phyloP scores from a whole-genome alignment of 2,797 vertebrate genomes.

The Rhadinocentrus ornatus region DNA sequence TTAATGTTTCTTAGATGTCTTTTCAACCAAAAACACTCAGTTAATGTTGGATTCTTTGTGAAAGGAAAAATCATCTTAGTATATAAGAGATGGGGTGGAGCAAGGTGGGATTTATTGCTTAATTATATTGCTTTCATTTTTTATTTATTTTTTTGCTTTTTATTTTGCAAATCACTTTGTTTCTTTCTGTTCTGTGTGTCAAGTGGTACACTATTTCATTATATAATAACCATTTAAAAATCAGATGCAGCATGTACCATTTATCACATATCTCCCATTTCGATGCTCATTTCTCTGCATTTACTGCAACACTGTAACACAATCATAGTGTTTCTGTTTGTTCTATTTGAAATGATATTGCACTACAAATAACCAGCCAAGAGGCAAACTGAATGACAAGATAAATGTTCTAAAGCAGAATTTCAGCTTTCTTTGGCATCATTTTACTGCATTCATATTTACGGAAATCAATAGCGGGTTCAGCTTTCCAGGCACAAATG shows the following conservation, averaged over 20 bases:
- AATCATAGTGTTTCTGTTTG: not conserved
- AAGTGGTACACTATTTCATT: not conserved
- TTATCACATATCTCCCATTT: not conserved
- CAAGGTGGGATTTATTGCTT: too few species aligned
- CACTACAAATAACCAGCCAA: conserved; percentile 1
- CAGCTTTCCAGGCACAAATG: conserved; percentile 12
- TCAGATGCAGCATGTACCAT: not conserved
- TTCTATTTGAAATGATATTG: conserved; percentile 17
- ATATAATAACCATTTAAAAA: too few species aligned
- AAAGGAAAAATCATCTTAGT: too few species aligned
- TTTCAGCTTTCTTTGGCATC: conserved; percentile 24
- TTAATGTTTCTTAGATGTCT: too few species aligned
- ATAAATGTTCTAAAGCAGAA: conserved; percentile 33
- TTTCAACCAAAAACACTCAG: too few species aligned
- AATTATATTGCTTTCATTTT: too few species aligned
- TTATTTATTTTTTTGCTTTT: too few species aligned
- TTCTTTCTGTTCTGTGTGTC: too few species aligned
- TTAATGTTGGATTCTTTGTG: too few species aligned
- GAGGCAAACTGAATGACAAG: conserved; percentile 26
- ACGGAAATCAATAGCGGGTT: conserved; percentile 37
- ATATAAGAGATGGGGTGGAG: too few species aligned
- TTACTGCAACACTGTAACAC: not conserved
- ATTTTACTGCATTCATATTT: conserved; percentile 38
- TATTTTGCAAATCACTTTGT: too few species aligned
- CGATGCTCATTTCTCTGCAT: not conserved